A percentile compares a stretch with the other conserved stretches of the same genome.
Evolutionary conservation across 2,888 invertebrate genomes (phyloP).

Genomic region (Metellina segmentata): DNA sequence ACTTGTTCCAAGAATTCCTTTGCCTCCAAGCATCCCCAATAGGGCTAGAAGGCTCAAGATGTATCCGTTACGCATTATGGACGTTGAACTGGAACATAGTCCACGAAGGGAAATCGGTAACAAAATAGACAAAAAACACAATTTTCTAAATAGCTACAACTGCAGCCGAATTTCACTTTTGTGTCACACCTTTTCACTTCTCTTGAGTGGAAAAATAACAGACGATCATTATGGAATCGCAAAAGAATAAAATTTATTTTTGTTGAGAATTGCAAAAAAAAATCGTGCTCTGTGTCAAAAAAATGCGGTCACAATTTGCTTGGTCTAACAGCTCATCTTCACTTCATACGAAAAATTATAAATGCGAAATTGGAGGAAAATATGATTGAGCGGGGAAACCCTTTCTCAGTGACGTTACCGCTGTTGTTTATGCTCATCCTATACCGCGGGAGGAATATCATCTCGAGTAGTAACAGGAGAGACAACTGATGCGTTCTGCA

Average conservation of each 20-base stretch:
- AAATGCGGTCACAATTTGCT: no score
- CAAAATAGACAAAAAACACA: background rate
- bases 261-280: background rate
- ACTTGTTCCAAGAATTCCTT: conserved; percentile 43
- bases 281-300: background rate
- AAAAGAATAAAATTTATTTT: background rate
- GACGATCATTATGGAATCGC: background rate
- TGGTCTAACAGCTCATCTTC: background rate
- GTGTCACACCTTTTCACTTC: no score
- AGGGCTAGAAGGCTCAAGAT: conserved; percentile 25
- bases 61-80: conserved; percentile 34
- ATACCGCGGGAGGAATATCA: conserved; percentile 35
- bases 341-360: background rate
- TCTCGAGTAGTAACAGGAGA: conserved; percentile 24
- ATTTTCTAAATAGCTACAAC: background rate
- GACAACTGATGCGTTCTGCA: conserved; percentile 1
- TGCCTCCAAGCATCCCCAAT: conserved; percentile 19
- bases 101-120: conserved; percentile 6
- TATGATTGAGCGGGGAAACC: background rate
- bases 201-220: background rate
- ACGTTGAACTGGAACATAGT: conserved; percentile 57
- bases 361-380: background rate
- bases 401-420: conserved; percentile 10
- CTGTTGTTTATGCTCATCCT: background rate
- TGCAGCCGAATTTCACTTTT: no score